phyloP scores from a whole-genome alignment of 2,797 vertebrate species.

The Valencia hispanica region DNA sequence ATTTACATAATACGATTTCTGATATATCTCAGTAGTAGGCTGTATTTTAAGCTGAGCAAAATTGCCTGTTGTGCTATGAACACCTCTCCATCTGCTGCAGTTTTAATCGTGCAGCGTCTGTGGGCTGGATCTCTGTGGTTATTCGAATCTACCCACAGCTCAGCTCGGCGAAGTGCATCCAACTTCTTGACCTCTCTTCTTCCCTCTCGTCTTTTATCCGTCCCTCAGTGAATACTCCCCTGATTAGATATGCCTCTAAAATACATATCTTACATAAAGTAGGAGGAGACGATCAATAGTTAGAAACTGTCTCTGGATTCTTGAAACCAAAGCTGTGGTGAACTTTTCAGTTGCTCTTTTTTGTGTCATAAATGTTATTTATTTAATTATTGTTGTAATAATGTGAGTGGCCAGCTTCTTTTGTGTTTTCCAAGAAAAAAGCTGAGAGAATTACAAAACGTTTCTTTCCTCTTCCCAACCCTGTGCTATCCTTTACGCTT shows the following conservation, averaged over 20 bases:
- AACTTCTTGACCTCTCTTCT: constrained; percentile 51
- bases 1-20: constrained; percentile 16
- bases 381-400: constrained; percentile 14
- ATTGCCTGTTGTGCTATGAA: constrained; percentile 29
- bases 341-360: constrained; percentile 17
- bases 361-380: constrained; percentile 20
- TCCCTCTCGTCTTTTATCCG: constrained; percentile 50
- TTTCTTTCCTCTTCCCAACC: constrained; percentile 27
- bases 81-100: constrained; percentile 49
- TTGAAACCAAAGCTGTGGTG: constrained; percentile 22
- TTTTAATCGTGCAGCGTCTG: constrained; percentile 52
- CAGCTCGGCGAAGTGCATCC: constrained; percentile 49
- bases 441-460: constrained; percentile 40
- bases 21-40: constrained; percentile 32
- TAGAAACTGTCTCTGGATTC: constrained; percentile 31
- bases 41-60: constrained; percentile 23
- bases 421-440: constrained; percentile 36
- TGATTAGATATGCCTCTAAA: constrained; percentile 57
- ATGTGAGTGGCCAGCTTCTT: constrained; percentile 8
- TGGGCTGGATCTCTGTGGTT: constrained; percentile 58
- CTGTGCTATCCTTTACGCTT: constrained; percentile 40
- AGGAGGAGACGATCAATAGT: constrained; percentile 59
- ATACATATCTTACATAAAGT: constrained; percentile 49
- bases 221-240: constrained; percentile 40
- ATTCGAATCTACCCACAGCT: constrained; percentile 52